Percentiles rank a stretch among this genome's conserved stretches.
phyloP scores from a whole-genome alignment of 2,113 vertebrate genomes.

The Mesitornis unicolor region DNA sequence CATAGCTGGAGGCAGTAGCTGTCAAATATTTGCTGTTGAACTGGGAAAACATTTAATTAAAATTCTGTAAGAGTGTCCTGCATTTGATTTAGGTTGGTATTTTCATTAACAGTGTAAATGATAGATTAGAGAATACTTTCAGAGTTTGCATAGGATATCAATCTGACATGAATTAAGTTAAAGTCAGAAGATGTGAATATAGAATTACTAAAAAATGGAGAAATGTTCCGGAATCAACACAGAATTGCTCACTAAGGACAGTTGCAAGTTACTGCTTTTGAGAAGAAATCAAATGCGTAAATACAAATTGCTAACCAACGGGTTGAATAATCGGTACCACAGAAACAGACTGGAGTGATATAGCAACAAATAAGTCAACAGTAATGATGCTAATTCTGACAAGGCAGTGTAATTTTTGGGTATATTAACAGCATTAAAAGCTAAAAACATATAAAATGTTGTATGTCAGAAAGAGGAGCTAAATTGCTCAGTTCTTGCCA shows the following conservation, averaged over 20 bases:
- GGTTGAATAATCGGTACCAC: neutral
- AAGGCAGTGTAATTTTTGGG: neutral
- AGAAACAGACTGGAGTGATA: neutral
- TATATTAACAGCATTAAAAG: neutral
- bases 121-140: neutral
- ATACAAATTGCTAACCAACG: neutral
- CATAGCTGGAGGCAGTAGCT: slow-evolving; percentile 11
- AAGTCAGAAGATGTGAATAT: neutral
- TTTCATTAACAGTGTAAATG: neutral
- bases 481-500: neutral
- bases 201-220: neutral
- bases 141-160: neutral
- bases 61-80: neutral
- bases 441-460: no score
- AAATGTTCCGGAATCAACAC: neutral
- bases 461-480: neutral
- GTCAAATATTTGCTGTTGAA: neutral
- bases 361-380: neutral
- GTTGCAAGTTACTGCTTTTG: neutral
- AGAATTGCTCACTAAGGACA: neutral
- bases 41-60: neutral
- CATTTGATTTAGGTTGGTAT: neutral
- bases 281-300: neutral
- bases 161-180: neutral
- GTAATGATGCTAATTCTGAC: neutral